A percentile compares a stretch with the other conserved stretches of the same genome.
These are phyloP conservation scores for Tipula unca DNA, from an alignment of 2,888 invertebrate species.

Conservation along the genomic window DNA sequence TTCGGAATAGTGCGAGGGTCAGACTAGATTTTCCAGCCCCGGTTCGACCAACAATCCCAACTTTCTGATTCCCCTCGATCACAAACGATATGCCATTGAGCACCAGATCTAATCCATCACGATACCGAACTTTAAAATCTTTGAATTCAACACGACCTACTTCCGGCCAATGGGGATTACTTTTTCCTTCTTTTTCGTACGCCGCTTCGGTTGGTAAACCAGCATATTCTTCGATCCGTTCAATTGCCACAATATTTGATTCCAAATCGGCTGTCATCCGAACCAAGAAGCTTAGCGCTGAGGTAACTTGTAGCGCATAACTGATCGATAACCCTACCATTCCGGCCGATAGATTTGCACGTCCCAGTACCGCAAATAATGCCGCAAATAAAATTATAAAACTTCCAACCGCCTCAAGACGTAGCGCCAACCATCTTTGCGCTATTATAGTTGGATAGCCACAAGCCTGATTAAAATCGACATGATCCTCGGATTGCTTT, in stretches of 20 bases:
- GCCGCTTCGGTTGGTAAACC: conserved; percentile 35
- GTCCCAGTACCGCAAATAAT: conserved; percentile 46
- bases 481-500: conserved; percentile 43
- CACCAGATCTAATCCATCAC: conserved; percentile 70
- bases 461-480: conserved; percentile 47
- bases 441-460: conserved; percentile 46
- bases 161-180: conserved; percentile 57
- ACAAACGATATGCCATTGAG: conserved; percentile 63
- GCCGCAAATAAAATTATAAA: conserved; percentile 48
- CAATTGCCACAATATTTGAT: conserved; percentile 52
- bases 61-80: conserved; percentile 69
- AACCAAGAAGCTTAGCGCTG: conserved; percentile 49
- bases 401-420: conserved; percentile 47
- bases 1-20: conserved; percentile 71
- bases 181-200: conserved; percentile 27
- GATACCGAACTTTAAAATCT: conserved; percentile 68
- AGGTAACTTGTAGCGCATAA: conserved; percentile 43
- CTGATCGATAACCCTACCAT: conserved; percentile 48
- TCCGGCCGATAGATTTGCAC: conserved; percentile 35
- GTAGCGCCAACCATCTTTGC: conserved; percentile 43
- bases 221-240: conserved; percentile 51
- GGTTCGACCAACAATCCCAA: conserved; percentile 74
- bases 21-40: conserved; percentile 82
- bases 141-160: conserved; percentile 65
- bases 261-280: conserved; percentile 49